Base-by-base conservation (phyloP, 2,797 vertebrate species). In the Acropternis orthonyx region DNA sequence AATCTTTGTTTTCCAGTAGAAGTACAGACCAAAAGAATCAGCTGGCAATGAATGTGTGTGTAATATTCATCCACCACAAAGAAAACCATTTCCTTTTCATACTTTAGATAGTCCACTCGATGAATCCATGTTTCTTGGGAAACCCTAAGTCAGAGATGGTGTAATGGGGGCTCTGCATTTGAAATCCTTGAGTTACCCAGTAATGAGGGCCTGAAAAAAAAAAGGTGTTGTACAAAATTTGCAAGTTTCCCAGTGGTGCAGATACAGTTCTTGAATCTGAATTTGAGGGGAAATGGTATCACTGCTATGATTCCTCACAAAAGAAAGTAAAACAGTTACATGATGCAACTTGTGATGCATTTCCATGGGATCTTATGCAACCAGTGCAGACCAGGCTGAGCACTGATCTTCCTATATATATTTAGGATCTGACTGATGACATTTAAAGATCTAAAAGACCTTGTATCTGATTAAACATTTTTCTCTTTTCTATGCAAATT, bases 31-130 rank as follows among this genome's bases (percentile, higher is more conserved):
- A 71, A 72, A 82, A 73, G 63, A 37, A 61, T 75, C 23, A 74
- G 20, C 27, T 6, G n/a, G 36, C 61, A 89, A 87, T 34, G 14
- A 77, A 43, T 54, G 16, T 55, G 78, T 94, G 92, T 97, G 85
- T 97, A 97, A 69, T 93, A 97, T 48, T 97, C 80, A 30, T 96
- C 86, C 81, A 80, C 94, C 58, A 97, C 82, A 73, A 98, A 97
- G 89, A 97, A 97, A 26, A 97, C 65, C 2, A 94, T 96, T 83
- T 97, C 94, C 82, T 93, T 96, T 15, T 93, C 58, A 26, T 95
- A 73, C 66, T 68, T 96, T 65, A 97, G 79, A 34, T 97, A 95
- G 63, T 97, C 88, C 0, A 95, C 95, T 22, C n/a, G n/a, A n/a
- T n/a, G 94, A 96, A 49, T 97, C 94, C 61, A 95, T 86, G 43